Evolutionary conservation across 2,113 vertebrate genomes (phyloP).

Genomic region (Sapajus apella): DNA sequence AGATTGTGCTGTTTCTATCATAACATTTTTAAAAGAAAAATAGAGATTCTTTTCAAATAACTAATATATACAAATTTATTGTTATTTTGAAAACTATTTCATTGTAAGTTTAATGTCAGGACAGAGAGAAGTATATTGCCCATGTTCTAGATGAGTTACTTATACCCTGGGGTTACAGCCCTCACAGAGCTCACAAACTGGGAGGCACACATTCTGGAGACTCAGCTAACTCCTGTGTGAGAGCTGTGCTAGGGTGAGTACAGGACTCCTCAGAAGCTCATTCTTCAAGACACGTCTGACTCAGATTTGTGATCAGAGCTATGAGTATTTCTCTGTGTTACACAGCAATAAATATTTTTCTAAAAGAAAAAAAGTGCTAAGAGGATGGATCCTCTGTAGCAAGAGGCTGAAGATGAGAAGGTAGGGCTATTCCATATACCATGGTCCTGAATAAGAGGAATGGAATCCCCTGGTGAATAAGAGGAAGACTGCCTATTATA

Average conservation of each 20-base stretch:
- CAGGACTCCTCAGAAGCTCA: neutral
- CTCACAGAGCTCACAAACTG: neutral
- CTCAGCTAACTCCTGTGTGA: neutral
- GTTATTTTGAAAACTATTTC: neutral
- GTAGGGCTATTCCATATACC: neutral
- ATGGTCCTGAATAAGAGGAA: neutral
- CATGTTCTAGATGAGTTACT: neutral
- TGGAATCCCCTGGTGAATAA: neutral
- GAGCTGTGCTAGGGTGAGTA: neutral
- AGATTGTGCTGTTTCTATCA: neutral
- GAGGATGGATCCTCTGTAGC: neutral
- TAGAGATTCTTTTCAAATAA: neutral
- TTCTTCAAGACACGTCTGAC: neutral
- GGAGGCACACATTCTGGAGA: neutral
- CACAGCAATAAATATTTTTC: neutral
- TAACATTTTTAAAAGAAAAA: neutral
- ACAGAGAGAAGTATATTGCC: neutral
- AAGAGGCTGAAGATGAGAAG: neutral
- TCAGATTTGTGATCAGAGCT: neutral
- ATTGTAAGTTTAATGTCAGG: neutral
- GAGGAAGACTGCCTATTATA: neutral
- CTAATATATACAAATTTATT: neutral
- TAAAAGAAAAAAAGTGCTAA: neutral
- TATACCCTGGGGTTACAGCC: neutral
- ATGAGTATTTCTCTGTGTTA: neutral